These are phyloP conservation scores for Manis pentadactyla DNA, from an alignment of 2,797 vertebrate genomes.

Conservation along the genomic window DNA sequence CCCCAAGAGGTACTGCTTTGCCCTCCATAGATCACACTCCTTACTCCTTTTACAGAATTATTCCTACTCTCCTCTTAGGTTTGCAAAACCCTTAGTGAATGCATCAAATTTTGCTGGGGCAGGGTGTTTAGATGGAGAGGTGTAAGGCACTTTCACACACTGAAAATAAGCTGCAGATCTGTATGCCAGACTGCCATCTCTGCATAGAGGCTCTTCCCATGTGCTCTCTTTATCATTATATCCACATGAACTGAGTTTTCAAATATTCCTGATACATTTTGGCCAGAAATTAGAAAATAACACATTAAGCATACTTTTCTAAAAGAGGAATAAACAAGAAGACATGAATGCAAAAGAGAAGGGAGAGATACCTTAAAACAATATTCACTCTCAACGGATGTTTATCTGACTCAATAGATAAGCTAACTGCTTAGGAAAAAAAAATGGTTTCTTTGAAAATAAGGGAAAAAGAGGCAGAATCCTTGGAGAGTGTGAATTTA, in stretches of 20 bases:
- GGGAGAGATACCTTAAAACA: neutral
- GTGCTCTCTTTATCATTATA: neutral
- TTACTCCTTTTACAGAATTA: neutral
- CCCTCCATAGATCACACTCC: neutral
- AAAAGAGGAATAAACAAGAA: neutral
- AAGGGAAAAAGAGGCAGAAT: neutral
- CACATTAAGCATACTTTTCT: neutral
- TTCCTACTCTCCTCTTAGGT: neutral
- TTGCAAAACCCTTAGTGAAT: neutral
- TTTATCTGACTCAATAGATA: neutral
- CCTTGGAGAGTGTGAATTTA: neutral
- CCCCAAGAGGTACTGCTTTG: neutral
- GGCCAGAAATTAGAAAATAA: neutral
- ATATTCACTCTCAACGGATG: neutral
- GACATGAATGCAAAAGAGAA: neutral
- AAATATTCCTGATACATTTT: neutral
- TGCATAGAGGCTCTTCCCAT: too few species aligned
- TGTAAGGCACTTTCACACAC: neutral
- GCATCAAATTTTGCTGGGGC: neutral
- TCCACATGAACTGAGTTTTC: neutral
- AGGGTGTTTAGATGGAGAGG: neutral
- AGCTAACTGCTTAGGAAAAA: neutral
- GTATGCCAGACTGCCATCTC: neutral
- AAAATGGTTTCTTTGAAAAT: too few species aligned
- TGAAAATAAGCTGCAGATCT: neutral